These are phyloP conservation scores for Dinomys branickii DNA, from an alignment of 2,113 vertebrate genomes.

Conservation along the genomic window DNA sequence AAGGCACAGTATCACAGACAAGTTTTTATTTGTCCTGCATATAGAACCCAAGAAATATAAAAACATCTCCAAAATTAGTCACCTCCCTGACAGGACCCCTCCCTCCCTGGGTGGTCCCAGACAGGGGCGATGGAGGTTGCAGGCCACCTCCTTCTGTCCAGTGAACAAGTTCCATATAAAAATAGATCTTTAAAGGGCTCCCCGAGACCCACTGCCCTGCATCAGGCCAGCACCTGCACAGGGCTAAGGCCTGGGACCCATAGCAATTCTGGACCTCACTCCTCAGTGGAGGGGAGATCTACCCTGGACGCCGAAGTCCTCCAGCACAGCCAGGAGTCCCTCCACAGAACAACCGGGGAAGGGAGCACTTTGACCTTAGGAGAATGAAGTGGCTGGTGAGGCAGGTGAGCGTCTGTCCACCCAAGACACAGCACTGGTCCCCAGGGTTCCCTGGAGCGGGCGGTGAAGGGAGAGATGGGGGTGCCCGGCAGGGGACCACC, in stretches of 20 bases:
- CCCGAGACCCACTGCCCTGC: background rate
- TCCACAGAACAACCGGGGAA: background rate
- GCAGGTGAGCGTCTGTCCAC: background rate
- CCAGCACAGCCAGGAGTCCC: constrained; percentile 1
- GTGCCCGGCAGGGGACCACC: background rate
- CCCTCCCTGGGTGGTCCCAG: constrained; percentile 50
- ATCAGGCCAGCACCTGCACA: background rate
- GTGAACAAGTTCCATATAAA: constrained; percentile 74
- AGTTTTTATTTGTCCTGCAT: constrained; percentile 74
- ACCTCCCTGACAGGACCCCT: background rate
- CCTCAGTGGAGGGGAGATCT: constrained; percentile 62
- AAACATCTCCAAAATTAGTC: constrained; percentile 65
- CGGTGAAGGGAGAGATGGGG: background rate
- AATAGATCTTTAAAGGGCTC: constrained; percentile 76
- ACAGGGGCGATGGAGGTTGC: background rate
- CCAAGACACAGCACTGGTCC: background rate
- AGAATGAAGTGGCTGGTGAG: background rate
- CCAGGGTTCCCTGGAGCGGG: background rate
- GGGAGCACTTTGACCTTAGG: background rate
- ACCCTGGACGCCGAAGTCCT: constrained; percentile 77
- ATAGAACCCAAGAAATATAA: constrained; percentile 74
- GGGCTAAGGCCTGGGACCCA: constrained; percentile 52
- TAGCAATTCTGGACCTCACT: constrained; percentile 68
- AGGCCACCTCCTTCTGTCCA: constrained; percentile 23
- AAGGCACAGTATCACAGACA: constrained; percentile 60